Percentiles rank a stretch among this genome's conserved stretches.
Evolutionary conservation across 2,797 vertebrate genomes (phyloP).

Genomic region (Enteromius unitaeniatus): DNA sequence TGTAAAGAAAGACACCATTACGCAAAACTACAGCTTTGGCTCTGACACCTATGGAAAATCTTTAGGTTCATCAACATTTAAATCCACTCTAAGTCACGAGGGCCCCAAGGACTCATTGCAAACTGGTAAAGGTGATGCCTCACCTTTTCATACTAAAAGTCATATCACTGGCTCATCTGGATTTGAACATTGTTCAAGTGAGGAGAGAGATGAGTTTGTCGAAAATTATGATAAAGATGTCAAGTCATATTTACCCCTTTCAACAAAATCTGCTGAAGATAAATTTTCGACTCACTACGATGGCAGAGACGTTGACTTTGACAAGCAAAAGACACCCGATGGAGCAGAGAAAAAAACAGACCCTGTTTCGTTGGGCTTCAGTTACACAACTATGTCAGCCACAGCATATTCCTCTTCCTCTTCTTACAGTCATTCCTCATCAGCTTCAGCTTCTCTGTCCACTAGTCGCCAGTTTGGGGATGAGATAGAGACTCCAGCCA

Average conservation of each 20-base stretch:
- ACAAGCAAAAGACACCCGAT: conserved; percentile 64
- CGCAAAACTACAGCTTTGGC: conserved; percentile 66
- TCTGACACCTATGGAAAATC: conserved; percentile 69
- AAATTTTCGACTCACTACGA: conserved; percentile 65
- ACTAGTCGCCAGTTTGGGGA: conserved; percentile 84
- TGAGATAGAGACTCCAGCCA: conserved; percentile 79
- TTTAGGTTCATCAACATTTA: conserved; percentile 49
- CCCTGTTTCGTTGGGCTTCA: conserved; percentile 77
- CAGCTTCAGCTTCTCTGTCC: conserved; percentile 85
- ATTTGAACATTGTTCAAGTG: conserved; percentile 71
- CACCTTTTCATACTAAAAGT: conserved; percentile 54
- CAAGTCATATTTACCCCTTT: conserved; percentile 56
- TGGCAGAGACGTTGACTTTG: conserved; percentile 70
- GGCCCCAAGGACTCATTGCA: conserved; percentile 56
- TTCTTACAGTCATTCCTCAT: conserved; percentile 84
- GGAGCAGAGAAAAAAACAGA: conserved; percentile 73
- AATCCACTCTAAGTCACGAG: conserved; percentile 55
- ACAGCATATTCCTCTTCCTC: conserved; percentile 83
- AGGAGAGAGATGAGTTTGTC: conserved; percentile 66
- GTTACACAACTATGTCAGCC: conserved; percentile 75
- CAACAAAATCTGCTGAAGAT: conserved; percentile 68
- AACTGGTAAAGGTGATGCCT: conserved; percentile 53
- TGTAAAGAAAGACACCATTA: conserved; percentile 49
- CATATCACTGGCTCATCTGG: conserved; percentile 68
- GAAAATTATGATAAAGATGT: conserved; percentile 65